phyloP scores from a whole-genome alignment of 2,888 invertebrate genomes.

The Leptinotarsa peninsularis region DNA sequence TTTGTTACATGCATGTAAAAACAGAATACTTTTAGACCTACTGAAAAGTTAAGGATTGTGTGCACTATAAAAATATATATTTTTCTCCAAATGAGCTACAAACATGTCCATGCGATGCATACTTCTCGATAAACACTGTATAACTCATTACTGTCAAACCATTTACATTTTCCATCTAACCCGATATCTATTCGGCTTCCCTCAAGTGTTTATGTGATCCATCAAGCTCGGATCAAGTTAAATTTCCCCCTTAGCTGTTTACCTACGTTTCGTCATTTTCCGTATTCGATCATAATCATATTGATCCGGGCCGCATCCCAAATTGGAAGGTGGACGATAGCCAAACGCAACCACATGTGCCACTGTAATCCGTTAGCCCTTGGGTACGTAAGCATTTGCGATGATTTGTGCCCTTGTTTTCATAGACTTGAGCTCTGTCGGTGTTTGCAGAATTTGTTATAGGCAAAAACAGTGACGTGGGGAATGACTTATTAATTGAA shows the following conservation, averaged over 20 bases:
- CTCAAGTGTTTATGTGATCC: conserved; percentile 18
- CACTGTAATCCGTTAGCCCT: conserved; percentile 9
- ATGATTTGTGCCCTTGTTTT: conserved; percentile 18
- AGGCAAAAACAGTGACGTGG: background rate
- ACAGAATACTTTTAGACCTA: too few species aligned
- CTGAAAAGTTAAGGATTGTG: too few species aligned
- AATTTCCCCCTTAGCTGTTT: conserved; percentile 12
- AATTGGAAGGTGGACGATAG: conserved; percentile 18
- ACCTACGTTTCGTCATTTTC: conserved; percentile 21
- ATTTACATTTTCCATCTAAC: background rate
- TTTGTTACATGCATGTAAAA: too few species aligned
- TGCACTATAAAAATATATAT: too few species aligned
- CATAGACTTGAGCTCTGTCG: conserved; percentile 7
- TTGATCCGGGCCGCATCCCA: conserved; percentile 11
- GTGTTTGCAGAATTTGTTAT: background rate
- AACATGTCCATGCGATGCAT: background rate
- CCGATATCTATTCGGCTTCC: conserved; percentile 6
- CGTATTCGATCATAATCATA: conserved; percentile 17
- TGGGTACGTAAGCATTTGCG: conserved; percentile 15
- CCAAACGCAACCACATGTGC: conserved; percentile 19
- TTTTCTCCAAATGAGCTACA: background rate
- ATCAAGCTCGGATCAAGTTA: conserved; percentile 10
- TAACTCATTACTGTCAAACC: background rate
- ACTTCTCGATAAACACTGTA: background rate
- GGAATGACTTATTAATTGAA: background rate